Evolutionary conservation across 2,113 vertebrate species (phyloP).

Genomic region (Drymodes brunneopygia): DNA sequence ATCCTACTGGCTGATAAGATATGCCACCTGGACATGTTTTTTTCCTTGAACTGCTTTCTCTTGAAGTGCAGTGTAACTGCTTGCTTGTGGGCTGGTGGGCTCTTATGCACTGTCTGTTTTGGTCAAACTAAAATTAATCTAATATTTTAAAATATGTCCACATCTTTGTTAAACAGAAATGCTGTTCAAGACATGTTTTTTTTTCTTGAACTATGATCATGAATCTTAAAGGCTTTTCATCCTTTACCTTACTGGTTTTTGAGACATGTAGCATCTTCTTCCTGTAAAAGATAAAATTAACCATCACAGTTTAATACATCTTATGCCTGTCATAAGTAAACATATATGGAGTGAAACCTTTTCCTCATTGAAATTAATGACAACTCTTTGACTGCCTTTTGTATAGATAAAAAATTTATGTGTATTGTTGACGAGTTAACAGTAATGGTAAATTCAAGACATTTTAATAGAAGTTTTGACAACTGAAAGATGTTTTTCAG

Average conservation of each 20-base stretch:
- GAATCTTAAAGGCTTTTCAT: not conserved
- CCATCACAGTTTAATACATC: not conserved
- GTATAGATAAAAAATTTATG: not conserved
- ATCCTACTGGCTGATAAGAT: not conserved
- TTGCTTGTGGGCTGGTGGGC: not conserved
- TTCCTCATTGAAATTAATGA: not conserved
- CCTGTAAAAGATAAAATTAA: not conserved
- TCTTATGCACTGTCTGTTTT: not conserved
- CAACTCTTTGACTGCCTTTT: not conserved
- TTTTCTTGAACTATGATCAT: not conserved
- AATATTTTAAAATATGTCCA: not conserved
- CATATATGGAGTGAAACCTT: not conserved
- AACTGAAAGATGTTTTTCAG: not conserved
- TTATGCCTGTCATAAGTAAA: not conserved
- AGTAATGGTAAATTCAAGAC: not conserved
- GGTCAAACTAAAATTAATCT: not conserved
- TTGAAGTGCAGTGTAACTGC: not conserved
- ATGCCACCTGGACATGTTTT: not conserved
- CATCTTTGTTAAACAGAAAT: not conserved
- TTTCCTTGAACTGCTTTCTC: not conserved
- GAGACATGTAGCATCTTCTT: not conserved
- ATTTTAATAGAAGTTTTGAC: not conserved
- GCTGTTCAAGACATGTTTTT: not conserved
- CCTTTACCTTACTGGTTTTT: not conserved
- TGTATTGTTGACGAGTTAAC: not conserved